These are phyloP conservation scores for Mobula birostris DNA, from an alignment of 2,113 vertebrate genomes.

Conservation along the genomic window DNA sequence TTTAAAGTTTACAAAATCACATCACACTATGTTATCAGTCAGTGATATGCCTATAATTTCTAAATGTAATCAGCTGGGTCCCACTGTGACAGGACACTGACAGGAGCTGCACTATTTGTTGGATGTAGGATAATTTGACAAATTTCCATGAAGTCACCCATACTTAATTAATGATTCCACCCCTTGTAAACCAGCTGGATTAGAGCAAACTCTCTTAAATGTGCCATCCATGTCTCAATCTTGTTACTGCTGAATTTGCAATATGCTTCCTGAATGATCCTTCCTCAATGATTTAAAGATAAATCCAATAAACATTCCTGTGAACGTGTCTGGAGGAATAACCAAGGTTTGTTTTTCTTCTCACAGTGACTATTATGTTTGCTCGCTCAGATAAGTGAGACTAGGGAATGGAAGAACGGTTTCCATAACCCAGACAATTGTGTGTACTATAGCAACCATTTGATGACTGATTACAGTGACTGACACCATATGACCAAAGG, in stretches of 20 bases:
- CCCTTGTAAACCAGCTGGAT: not conserved
- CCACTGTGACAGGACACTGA: not conserved
- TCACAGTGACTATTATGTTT: too few relatives aligned
- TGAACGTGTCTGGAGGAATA: not conserved
- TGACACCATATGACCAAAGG: not conserved
- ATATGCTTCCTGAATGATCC: not conserved
- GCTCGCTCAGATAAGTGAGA: not conserved
- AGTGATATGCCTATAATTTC: not conserved
- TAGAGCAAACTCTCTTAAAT: not conserved
- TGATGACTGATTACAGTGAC: not conserved
- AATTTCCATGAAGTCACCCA: not conserved
- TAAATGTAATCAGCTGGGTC: not conserved
- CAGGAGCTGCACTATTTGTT: not conserved
- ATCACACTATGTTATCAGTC: not conserved
- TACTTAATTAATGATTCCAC: not conserved
- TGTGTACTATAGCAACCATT: not conserved
- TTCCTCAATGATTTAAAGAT: not conserved
- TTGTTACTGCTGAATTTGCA: too few relatives aligned
- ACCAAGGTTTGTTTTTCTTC: not conserved
- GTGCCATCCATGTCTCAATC: not conserved
- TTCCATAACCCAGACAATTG: not conserved
- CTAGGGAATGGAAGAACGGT: not conserved
- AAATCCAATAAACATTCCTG: not conserved
- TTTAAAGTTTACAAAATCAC: not conserved
- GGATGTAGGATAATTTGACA: not conserved